A percentile compares a stretch with the other conserved stretches of the same genome.
phyloP scores from a whole-genome alignment of 2,113 vertebrate genomes.

The Pangasianodon gigas region DNA sequence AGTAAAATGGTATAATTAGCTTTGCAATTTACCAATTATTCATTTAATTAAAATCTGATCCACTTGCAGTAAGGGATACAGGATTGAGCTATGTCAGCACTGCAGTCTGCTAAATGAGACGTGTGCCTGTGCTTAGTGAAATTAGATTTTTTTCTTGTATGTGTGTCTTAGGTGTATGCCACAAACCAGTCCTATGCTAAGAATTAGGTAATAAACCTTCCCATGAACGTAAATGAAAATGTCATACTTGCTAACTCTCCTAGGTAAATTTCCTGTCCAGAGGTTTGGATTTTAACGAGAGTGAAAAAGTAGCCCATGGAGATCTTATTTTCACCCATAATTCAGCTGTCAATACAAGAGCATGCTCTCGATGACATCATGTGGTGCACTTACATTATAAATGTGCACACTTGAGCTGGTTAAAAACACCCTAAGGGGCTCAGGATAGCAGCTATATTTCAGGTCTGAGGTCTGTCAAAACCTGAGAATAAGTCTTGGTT shows the following conservation, averaged over 20 bases:
- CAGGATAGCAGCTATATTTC: neutral
- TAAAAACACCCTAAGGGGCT: constrained; percentile 20
- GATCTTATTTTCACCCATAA: constrained; percentile 43
- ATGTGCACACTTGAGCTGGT: constrained; percentile 40
- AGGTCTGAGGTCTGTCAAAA: constrained; percentile 44
- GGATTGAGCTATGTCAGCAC: constrained; percentile 33
- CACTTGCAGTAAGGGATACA: constrained; percentile 27
- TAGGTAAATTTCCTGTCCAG: constrained; percentile 21
- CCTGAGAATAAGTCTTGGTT: constrained; percentile 28
- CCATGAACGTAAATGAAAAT: neutral
- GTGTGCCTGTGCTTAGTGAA: constrained; percentile 38
- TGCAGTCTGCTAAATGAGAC: constrained; percentile 4
- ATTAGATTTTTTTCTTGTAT: constrained; percentile 26
- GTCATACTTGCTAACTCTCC: neutral
- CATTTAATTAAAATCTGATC: constrained; percentile 40
- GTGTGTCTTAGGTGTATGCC: neutral
- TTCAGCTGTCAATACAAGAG: constrained; percentile 48
- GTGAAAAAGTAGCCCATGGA: constrained; percentile 32
- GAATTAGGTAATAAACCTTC: neutral
- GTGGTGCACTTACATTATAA: constrained; percentile 23
- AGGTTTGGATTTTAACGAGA: constrained; percentile 20
- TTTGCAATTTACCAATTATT: constrained; percentile 2
- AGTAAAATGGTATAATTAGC: constrained; percentile 10
- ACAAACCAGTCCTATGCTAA: constrained; percentile 6
- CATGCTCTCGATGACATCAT: constrained; percentile 50